phyloP scores from a whole-genome alignment of 1,140 invertebrate genomes.

The Leptinotarsa lineolata region DNA sequence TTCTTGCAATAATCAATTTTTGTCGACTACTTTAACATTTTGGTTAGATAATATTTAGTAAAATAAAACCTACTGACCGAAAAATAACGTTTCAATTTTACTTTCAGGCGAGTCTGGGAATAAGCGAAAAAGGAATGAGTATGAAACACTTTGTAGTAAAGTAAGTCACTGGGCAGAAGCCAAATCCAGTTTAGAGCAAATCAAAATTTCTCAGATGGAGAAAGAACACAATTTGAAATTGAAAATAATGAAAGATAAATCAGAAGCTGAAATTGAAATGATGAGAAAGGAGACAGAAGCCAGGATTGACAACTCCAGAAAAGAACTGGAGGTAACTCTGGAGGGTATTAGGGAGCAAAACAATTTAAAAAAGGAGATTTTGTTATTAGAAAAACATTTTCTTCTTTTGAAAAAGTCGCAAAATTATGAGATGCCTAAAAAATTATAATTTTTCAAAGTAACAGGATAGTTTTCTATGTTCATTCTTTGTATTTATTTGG shows the following conservation, averaged over 20 bases:
- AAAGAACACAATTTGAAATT: constrained; percentile 5
- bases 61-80: not conserved
- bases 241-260: constrained; percentile 6
- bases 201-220: not conserved
- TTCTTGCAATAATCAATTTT: not conserved
- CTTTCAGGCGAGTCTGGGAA: constrained; percentile 4
- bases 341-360: constrained; percentile 12
- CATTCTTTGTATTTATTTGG: constrained; percentile 6
- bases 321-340: constrained; percentile 8
- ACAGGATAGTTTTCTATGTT: not conserved
- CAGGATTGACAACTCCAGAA: constrained; percentile 6
- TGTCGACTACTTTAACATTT: not conserved
- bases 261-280: constrained; percentile 4
- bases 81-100: not conserved
- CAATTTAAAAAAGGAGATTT: constrained; percentile 14
- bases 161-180: constrained; percentile 15
- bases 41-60: constrained; percentile 2
- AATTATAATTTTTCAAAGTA: not conserved
- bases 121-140: constrained; percentile 5
- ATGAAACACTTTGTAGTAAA: constrained; percentile 12
- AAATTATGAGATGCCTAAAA: not conserved
- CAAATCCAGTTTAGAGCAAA: constrained; percentile 5
- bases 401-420: not conserved
- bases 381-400: constrained; percentile 5
- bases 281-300: constrained; percentile 14